phyloP scores from a whole-genome alignment of 2,113 vertebrate genomes.

The Corythaixoides concolor region DNA sequence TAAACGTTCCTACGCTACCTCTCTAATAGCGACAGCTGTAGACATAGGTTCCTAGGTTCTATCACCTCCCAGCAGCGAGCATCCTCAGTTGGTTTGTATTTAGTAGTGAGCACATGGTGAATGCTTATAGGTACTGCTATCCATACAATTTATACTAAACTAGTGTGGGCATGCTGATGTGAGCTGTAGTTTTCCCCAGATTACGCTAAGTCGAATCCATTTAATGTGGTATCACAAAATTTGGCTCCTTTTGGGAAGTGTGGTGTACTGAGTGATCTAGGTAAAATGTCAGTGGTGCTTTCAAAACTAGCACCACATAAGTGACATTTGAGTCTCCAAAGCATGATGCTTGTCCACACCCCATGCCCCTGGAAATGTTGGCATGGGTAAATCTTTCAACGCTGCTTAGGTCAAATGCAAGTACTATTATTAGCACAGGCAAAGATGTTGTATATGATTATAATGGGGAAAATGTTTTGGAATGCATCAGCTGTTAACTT shows the following conservation, averaged over 20 bases:
- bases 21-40: neutral
- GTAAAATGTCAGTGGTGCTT: neutral
- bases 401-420: neutral
- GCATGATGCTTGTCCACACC: neutral
- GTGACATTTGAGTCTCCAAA: neutral
- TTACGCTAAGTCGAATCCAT: neutral
- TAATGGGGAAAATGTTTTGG: neutral
- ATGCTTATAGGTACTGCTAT: neutral
- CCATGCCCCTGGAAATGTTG: neutral
- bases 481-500: neutral
- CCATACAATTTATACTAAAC: fast-evolving
- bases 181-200: neutral
- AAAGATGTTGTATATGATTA: neutral
- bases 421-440: neutral
- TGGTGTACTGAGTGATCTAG: neutral
- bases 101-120: neutral
- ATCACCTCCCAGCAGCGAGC: neutral
- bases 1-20: neutral
- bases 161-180: fast-evolving
- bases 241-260: neutral
- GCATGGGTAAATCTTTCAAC: neutral
- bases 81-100: neutral
- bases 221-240: neutral
- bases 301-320: neutral
- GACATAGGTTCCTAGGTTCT: neutral